phyloP scores from a whole-genome alignment of 2,113 vertebrate genomes.

The Sturnus vulgaris region DNA sequence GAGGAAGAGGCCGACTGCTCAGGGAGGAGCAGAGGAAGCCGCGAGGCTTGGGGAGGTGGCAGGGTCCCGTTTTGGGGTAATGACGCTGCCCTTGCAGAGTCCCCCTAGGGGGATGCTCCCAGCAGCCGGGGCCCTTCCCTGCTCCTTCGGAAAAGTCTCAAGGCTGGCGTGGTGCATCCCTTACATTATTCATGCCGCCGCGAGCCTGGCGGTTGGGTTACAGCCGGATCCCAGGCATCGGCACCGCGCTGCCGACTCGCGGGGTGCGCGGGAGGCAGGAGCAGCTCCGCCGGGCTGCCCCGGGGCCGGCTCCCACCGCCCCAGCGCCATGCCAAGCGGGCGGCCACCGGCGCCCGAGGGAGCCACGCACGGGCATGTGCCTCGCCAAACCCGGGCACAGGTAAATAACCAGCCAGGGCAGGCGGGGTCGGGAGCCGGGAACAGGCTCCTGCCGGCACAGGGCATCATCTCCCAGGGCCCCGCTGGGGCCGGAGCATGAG shows the following conservation, averaged over 20 bases:
- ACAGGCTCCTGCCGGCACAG: background rate
- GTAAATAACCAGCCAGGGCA: background rate
- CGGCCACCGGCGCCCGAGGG: background rate
- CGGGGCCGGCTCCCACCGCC: background rate
- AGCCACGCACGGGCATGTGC: background rate
- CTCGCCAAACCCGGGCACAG: background rate
- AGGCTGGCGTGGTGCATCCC: constrained; percentile 77
- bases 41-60: accelerated
- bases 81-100: accelerated
- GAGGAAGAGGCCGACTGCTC: background rate
- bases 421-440: background rate
- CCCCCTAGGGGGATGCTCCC: background rate
- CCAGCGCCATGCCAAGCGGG: background rate
- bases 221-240: constrained; percentile 68
- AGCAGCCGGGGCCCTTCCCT: background rate
- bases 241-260: constrained; percentile 63
- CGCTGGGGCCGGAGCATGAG: constrained; percentile 45
- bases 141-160: constrained; percentile 73
- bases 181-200: constrained; percentile 87
- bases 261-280: background rate
- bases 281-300: background rate
- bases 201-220: constrained; percentile 83
- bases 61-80: background rate
- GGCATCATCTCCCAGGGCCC: background rate
- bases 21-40: background rate